Evolutionary conservation across 2,113 vertebrate species (phyloP).

Genomic region (Panthera leo): DNA sequence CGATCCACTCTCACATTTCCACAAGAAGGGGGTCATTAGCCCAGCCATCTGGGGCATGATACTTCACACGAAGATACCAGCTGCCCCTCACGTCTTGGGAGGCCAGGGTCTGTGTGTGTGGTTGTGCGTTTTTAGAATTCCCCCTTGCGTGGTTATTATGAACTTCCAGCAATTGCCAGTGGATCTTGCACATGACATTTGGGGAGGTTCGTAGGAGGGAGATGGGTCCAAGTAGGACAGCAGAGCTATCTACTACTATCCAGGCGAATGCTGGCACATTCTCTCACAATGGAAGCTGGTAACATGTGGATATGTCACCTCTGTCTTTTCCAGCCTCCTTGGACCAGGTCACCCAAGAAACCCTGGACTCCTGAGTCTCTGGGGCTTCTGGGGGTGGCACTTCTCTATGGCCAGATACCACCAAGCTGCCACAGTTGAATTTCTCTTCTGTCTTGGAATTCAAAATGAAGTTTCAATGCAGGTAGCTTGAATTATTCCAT

Average conservation of each 20-base stretch:
- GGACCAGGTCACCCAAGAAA: fast-evolving
- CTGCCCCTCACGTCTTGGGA: background rate
- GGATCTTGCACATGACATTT: background rate
- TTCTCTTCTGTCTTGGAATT: background rate
- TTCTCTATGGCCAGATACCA: fast-evolving
- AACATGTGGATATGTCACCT: fast-evolving
- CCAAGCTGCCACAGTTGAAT: fast-evolving
- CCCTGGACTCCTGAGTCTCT: fast-evolving
- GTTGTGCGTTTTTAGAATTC: background rate
- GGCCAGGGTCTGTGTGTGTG: fast-evolving
- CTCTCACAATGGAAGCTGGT: background rate
- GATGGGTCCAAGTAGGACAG: background rate
- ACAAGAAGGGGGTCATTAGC: background rate
- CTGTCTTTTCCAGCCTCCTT: background rate
- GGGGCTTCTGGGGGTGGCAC: background rate
- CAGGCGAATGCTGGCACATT: background rate
- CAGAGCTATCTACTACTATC: too few species aligned
- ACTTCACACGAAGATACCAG: background rate
- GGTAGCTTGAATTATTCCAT: fast-evolving
- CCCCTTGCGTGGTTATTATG: background rate
- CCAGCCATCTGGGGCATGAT: fast-evolving
- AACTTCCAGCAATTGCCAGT: background rate
- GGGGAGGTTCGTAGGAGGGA: background rate
- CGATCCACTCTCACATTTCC: fast-evolving
- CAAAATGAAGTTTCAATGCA: fast-evolving